phyloP scores from a whole-genome alignment of 2,888 invertebrate species.

The Agrenia bidenticulata region DNA sequence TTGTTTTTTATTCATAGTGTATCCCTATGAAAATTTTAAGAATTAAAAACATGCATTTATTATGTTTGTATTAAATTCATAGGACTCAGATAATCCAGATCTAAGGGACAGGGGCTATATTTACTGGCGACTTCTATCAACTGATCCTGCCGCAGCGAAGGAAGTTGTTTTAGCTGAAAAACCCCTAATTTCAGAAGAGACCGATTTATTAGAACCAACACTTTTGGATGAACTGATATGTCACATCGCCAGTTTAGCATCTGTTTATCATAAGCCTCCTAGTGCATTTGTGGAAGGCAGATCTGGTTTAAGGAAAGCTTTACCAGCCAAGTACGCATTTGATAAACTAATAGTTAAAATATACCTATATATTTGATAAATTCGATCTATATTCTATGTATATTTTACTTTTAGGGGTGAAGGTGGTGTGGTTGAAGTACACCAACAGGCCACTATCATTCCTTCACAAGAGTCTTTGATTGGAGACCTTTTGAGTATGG shows the following conservation, averaged over 20 bases:
- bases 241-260: slow-evolving; percentile 95
- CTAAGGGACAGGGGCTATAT: slow-evolving; percentile 97
- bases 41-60: slow-evolving; percentile 1
- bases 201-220: slow-evolving; percentile 95
- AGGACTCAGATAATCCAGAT: slow-evolving; percentile 96
- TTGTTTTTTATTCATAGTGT: neutral
- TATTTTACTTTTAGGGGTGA: slow-evolving; percentile 30
- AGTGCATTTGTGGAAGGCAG: slow-evolving; percentile 95
- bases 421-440: slow-evolving; percentile 53
- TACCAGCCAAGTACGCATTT: slow-evolving; percentile 47
- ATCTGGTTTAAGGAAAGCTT: slow-evolving; percentile 56
- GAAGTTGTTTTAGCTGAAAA: slow-evolving; percentile 99
- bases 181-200: slow-evolving; percentile 98
- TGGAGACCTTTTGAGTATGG: slow-evolving; percentile 95
- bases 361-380: slow-evolving; percentile 6
- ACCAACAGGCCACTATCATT: slow-evolving; percentile 64
- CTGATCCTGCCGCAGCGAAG: slow-evolving; percentile 98
- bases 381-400: neutral
- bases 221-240: slow-evolving; percentile 96
- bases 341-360: neutral
- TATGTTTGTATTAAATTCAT: neutral
- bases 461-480: slow-evolving; percentile 84
- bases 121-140: slow-evolving; percentile 97
- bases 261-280: slow-evolving; percentile 99
- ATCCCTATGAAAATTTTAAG: neutral